phyloP scores from a whole-genome alignment of 2,888 invertebrate species.

The Nephrotoma appendiculata region DNA sequence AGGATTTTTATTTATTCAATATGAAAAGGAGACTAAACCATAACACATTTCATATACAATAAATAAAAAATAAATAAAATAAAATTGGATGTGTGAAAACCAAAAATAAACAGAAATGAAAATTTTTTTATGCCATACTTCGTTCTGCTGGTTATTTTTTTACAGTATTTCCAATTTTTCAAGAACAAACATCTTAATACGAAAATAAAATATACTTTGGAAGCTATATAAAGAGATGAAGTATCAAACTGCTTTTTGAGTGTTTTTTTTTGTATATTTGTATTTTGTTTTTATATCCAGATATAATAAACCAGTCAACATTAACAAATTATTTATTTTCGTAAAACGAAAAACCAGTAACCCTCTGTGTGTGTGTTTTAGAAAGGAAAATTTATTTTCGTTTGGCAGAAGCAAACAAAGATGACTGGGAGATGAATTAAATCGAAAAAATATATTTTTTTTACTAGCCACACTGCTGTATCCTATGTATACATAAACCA shows the following conservation, averaged over 20 bases:
- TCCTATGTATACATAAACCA: background rate
- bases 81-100: background rate
- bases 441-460: background rate
- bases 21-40: background rate
- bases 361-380: background rate
- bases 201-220: background rate
- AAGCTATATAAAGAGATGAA: background rate
- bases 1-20: background rate
- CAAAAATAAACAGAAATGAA: background rate
- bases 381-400: background rate
- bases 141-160: background rate
- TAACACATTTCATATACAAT: background rate
- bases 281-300: background rate
- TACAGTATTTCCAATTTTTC: background rate
- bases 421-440: background rate
- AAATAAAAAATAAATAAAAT: background rate
- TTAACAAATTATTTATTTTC: background rate
- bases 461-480: background rate
- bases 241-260: background rate
- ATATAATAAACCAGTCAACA: background rate
- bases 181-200: background rate
- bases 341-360: background rate
- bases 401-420: background rate
- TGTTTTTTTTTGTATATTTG: background rate
- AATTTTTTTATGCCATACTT: background rate